These are phyloP conservation scores for Chionis minor DNA, from an alignment of 2,113 vertebrate genomes.

Conservation along the genomic window DNA sequence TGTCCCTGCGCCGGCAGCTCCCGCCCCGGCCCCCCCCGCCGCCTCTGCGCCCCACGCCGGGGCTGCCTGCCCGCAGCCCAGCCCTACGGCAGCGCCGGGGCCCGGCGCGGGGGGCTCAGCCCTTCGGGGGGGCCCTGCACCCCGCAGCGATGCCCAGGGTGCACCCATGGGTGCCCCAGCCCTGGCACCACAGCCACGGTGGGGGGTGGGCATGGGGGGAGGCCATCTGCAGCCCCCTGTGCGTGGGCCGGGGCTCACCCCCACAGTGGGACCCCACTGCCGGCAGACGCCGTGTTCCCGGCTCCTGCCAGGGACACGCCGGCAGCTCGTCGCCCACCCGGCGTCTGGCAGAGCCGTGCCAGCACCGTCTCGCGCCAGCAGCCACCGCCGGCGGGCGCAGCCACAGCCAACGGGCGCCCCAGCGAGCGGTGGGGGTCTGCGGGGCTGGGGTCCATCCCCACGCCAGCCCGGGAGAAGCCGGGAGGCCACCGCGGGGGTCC, in stretches of 20 bases:
- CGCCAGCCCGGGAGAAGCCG: too few relatives aligned
- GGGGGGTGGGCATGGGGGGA: rapidly evolving
- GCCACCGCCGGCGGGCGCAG: not conserved
- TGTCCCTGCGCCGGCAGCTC: constrained; percentile 27
- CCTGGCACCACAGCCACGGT: rapidly evolving
- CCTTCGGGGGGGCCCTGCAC: not conserved
- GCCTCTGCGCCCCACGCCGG: not conserved
- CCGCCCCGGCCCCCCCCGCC: not conserved
- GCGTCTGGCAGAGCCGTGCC: constrained; percentile 46
- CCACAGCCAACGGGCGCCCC: not conserved
- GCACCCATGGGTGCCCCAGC: not conserved
- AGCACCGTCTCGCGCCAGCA: not conserved
- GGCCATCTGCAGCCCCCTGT: not conserved
- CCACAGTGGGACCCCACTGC: not conserved
- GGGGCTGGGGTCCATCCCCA: not conserved
- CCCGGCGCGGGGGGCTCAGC: not conserved
- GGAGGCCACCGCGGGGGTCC: not conserved
- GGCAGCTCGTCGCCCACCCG: constrained; percentile 42
- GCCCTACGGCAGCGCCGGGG: not conserved
- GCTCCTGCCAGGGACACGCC: constrained; percentile 1
- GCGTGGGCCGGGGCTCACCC: not conserved
- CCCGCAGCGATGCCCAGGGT: not conserved
- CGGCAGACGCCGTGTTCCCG: constrained; percentile 13
- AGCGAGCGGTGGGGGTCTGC: rapidly evolving
- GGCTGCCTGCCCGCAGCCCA: not conserved